phyloP scores from a whole-genome alignment of 2,113 vertebrate species.

The Plestiodon gilberti region DNA sequence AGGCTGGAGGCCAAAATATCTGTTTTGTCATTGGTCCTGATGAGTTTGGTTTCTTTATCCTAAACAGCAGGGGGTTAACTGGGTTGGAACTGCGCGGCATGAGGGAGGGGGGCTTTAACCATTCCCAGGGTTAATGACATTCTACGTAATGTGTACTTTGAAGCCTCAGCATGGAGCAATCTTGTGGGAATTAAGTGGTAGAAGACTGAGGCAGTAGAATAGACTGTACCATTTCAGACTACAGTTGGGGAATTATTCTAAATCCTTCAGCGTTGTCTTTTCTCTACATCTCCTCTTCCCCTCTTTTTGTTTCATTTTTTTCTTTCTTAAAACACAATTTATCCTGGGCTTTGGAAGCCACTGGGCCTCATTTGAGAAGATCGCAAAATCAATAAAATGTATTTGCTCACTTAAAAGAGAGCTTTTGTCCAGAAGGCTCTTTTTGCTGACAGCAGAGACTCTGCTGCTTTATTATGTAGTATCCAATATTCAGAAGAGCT shows the following conservation, averaged over 20 bases:
- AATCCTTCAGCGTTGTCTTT: background rate
- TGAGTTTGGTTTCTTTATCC: too few relatives aligned
- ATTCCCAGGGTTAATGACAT: too few relatives aligned
- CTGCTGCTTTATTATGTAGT: background rate
- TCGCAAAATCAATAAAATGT: background rate
- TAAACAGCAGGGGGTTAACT: too few relatives aligned
- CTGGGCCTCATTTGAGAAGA: rapidly evolving
- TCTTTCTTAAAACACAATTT: background rate
- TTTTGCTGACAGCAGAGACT: rapidly evolving
- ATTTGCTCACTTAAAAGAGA: background rate
- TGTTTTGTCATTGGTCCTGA: too few relatives aligned
- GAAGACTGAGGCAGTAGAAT: too few relatives aligned
- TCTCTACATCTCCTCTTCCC: background rate
- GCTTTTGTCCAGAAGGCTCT: rapidly evolving
- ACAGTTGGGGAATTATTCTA: background rate
- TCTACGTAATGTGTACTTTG: too few relatives aligned
- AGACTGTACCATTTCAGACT: background rate
- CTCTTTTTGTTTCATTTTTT: background rate
- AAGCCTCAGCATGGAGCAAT: too few relatives aligned
- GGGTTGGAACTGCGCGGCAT: too few relatives aligned
- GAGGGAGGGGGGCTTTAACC: too few relatives aligned
- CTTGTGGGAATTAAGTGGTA: too few relatives aligned
- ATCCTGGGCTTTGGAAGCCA: background rate
- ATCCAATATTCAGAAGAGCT: background rate
- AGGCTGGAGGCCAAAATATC: too few relatives aligned